phyloP scores from a whole-genome alignment of 2,888 invertebrate genomes.

The Noctua comes region DNA sequence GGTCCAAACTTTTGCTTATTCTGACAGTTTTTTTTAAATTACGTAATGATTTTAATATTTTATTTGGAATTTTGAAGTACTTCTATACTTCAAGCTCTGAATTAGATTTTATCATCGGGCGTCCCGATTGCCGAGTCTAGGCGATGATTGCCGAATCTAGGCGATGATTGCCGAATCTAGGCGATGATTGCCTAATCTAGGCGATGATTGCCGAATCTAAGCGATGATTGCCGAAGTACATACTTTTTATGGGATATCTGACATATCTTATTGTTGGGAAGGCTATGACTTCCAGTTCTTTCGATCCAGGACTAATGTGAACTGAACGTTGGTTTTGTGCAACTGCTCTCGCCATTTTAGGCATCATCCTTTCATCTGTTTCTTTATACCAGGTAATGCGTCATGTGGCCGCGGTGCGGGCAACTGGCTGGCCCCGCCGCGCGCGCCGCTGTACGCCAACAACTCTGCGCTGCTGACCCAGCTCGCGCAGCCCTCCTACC shows the following conservation, averaged over 20 bases:
- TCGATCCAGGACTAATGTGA: no score
- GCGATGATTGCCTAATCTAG: no score
- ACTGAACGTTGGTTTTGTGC: not conserved
- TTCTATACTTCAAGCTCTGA: not conserved
- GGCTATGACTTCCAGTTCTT: no score
- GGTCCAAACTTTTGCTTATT: no score
- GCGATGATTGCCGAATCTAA: not conserved
- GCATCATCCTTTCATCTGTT: not conserved
- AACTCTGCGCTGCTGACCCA: slow-evolving; percentile 91
- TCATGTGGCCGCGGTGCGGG: slow-evolving; percentile 68
- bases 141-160: no score
- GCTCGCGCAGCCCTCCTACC: slow-evolving; percentile 91
- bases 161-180: no score
- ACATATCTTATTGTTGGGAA: not conserved
- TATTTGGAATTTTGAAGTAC: not conserved
- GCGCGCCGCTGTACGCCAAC: slow-evolving; percentile 83
- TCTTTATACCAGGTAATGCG: slow-evolving; percentile 43
- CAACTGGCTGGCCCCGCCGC: slow-evolving; percentile 76
- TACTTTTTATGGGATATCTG: not conserved
- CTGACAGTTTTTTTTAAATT: no score
- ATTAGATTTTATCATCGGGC: rapidly evolving
- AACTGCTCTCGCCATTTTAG: not conserved
- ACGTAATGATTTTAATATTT: no score
- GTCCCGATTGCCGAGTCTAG: no score
- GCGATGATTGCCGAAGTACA: not conserved